phyloP scores from a whole-genome alignment of 2,113 vertebrate genomes.

The Petroica traversi region DNA sequence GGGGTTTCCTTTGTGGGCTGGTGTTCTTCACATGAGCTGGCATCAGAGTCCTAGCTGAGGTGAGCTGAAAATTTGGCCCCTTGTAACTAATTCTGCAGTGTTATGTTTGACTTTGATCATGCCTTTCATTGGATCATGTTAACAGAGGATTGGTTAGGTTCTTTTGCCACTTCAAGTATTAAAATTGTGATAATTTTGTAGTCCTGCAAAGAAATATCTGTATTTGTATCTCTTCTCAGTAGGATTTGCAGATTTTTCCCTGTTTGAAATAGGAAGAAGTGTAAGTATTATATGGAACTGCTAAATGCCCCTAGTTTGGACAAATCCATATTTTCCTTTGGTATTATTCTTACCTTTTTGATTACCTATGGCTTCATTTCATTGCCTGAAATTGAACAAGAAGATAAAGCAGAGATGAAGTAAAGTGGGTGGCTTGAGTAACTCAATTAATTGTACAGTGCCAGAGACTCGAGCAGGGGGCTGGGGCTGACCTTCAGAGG shows the following conservation, averaged over 20 bases:
- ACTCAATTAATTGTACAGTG: background rate
- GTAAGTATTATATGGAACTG: background rate
- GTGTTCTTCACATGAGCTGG: background rate
- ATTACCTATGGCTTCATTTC: background rate
- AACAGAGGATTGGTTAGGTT: background rate
- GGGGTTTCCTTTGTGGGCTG: background rate
- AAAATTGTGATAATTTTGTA: background rate
- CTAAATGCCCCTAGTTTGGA: background rate
- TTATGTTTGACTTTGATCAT: background rate
- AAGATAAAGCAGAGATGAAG: background rate
- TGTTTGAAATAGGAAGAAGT: background rate
- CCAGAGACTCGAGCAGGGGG: background rate
- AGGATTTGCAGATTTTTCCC: background rate
- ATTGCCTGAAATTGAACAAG: background rate
- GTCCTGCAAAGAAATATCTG: background rate
- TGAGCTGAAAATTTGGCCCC: slow-evolving; percentile 39
- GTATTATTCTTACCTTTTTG: background rate
- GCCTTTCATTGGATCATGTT: background rate
- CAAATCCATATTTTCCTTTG: background rate
- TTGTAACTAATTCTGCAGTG: background rate
- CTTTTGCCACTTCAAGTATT: background rate
- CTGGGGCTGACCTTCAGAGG: background rate
- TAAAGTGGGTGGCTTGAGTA: background rate
- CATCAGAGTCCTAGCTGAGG: background rate
- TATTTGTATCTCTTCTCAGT: background rate